Percentiles rank a stretch among this genome's conserved stretches.
Conservation (phyloP, 2,797 vertebrate genomes). For the Scyliorhinus canicula region DNA sequence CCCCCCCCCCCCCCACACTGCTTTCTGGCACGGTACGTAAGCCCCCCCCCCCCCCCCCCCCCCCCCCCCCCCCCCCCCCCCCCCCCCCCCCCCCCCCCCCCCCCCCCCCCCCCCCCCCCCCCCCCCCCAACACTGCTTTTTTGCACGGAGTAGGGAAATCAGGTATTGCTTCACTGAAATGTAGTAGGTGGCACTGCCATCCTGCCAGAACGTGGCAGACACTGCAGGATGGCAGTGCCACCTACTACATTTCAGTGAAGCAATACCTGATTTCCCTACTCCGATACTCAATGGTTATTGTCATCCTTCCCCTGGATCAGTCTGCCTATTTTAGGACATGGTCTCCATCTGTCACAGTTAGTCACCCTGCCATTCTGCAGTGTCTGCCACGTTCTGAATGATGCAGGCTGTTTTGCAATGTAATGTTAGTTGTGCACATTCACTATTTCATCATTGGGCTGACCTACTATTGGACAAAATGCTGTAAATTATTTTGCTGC, state of each 20-base stretch:
- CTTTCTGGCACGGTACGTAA: background rate
- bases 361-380: background rate
- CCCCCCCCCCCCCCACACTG: background rate
- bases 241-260: background rate
- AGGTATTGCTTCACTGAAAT: background rate
- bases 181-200: background rate
- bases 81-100: background rate
- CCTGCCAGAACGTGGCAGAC: too few relatives aligned
- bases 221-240: too few relatives aligned
- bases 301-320: too few relatives aligned
- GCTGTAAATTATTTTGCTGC: background rate
- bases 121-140: background rate
- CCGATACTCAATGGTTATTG: too few relatives aligned
- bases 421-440: background rate
- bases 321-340: too few relatives aligned
- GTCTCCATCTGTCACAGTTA: too few relatives aligned
- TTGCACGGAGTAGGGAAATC: background rate
- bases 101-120: background rate
- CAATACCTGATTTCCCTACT: too few relatives aligned
- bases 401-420: background rate
- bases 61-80: background rate
- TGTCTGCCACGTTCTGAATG: background rate
- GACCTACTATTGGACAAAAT: background rate
- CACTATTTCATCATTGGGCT: background rate
- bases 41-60: background rate